phyloP scores from a whole-genome alignment of 2,888 invertebrate genomes.

The Gymnosoma rotundatum region DNA sequence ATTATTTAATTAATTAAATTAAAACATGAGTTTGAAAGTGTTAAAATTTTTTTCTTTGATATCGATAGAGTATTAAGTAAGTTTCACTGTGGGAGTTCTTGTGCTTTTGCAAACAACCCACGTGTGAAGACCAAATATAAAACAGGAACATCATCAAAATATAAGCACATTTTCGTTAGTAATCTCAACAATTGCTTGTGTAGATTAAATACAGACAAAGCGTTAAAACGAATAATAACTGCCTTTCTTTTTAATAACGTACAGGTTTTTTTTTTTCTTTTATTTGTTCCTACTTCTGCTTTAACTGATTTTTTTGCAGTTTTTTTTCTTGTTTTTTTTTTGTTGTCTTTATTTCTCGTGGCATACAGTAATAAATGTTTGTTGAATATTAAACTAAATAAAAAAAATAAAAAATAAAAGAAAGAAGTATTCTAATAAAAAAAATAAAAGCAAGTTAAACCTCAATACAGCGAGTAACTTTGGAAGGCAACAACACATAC shows the following conservation, averaged over 20 bases:
- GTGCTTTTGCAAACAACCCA: not conserved
- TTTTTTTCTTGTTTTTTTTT: slow-evolving; percentile 2
- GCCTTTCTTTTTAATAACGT: slow-evolving; percentile 48
- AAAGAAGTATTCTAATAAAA: slow-evolving; percentile 21
- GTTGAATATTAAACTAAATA: slow-evolving; percentile 48
- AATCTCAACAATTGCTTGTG: not conserved
- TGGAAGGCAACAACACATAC: not conserved
- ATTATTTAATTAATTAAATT: too few relatives aligned
- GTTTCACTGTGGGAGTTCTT: not conserved
- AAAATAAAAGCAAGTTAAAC: not conserved
- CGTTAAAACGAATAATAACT: slow-evolving; percentile 59
- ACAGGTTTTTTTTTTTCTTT: not conserved
- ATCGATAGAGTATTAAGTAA: too few relatives aligned
- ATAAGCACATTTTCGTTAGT: not conserved
- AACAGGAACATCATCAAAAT: not conserved
- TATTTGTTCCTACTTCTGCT: slow-evolving; percentile 1
- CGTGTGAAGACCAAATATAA: not conserved
- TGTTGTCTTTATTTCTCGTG: too few relatives aligned
- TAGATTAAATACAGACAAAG: slow-evolving; percentile 31
- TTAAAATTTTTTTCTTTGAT: too few relatives aligned
- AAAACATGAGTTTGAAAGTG: too few relatives aligned
- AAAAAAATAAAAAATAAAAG: slow-evolving; percentile 50
- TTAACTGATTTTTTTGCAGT: not conserved
- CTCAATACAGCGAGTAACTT: slow-evolving; percentile 14
- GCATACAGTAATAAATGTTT: slow-evolving; percentile 60